Evolutionary conservation across 2,113 vertebrate genomes (phyloP).

Genomic region (Myotis brandtii): DNA sequence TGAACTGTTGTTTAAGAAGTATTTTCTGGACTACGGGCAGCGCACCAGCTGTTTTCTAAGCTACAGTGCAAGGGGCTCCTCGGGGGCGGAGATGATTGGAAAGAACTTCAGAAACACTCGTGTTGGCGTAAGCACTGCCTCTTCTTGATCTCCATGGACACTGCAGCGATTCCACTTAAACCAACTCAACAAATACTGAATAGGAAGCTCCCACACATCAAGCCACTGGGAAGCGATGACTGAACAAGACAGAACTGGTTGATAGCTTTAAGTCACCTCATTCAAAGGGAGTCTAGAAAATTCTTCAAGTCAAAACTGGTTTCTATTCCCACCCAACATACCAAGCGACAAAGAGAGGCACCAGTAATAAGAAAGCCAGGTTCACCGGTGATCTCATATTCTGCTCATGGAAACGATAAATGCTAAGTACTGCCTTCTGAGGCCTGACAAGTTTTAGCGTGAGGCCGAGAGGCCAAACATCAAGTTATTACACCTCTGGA

Average conservation of each 20-base stretch:
- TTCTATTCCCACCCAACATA: neutral
- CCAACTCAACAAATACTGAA: neutral
- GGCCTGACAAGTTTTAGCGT: neutral
- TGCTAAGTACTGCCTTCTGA: neutral
- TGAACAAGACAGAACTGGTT: neutral
- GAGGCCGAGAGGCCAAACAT: neutral
- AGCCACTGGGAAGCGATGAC: neutral
- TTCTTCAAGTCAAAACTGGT: neutral
- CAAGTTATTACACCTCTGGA: neutral
- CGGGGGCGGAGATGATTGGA: neutral
- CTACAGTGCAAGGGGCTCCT: neutral
- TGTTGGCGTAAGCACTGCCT: neutral
- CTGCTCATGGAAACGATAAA: neutral
- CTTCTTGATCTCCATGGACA: constrained; percentile 62
- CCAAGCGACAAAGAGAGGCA: neutral
- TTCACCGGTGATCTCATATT: neutral
- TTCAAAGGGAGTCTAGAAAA: constrained; percentile 5
- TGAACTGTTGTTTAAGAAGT: neutral
- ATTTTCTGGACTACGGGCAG: neutral
- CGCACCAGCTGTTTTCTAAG: neutral
- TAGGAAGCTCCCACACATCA: neutral
- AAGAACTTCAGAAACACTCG: constrained; percentile 51
- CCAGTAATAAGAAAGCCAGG: neutral
- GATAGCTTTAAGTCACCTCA: neutral
- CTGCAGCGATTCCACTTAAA: neutral